Percentiles rank a stretch among this genome's conserved stretches.
Conservation (phyloP, 2,888 invertebrate species). For the Marronus borbonicus region DNA sequence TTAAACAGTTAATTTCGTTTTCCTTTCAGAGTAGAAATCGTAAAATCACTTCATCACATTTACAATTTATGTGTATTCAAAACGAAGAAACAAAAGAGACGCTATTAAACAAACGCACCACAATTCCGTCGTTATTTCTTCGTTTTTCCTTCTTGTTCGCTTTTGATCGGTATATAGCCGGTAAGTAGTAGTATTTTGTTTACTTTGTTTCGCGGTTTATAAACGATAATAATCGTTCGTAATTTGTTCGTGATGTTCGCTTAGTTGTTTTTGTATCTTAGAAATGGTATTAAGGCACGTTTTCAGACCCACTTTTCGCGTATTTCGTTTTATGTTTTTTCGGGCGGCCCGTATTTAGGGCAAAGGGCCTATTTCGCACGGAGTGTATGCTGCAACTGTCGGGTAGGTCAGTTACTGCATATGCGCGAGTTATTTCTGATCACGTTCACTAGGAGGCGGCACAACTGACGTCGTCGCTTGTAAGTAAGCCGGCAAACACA, state of each 20-base stretch:
- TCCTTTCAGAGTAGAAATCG: too few relatives aligned
- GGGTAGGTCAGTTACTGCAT: slow-evolving; percentile 70
- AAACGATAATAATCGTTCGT: too few relatives aligned
- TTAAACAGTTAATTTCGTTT: too few relatives aligned
- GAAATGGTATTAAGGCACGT: slow-evolving; percentile 47
- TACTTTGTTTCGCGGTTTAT: too few relatives aligned
- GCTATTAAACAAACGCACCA: too few relatives aligned
- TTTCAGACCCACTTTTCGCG: slow-evolving; percentile 43
- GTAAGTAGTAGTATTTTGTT: too few relatives aligned
- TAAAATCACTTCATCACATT: too few relatives aligned
- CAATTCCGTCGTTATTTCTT: too few relatives aligned
- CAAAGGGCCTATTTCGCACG: slow-evolving; percentile 65
- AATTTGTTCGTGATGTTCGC: background rate
- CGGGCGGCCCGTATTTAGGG: slow-evolving; percentile 65
- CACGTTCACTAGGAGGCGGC: slow-evolving; percentile 52
- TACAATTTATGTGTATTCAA: too few relatives aligned
- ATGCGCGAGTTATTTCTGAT: slow-evolving; percentile 65
- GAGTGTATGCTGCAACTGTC: slow-evolving; percentile 68
- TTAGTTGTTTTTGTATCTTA: background rate
- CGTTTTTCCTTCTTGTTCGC: too few relatives aligned
- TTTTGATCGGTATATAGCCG: too few relatives aligned
- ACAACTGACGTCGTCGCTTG: slow-evolving; percentile 32
- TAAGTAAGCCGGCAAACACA: slow-evolving; percentile 40
- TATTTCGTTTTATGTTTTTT: slow-evolving; percentile 16
- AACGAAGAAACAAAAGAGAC: too few relatives aligned